Conservation (phyloP, 1,140 invertebrate species). For the Chironomus striatipennis region DNA sequence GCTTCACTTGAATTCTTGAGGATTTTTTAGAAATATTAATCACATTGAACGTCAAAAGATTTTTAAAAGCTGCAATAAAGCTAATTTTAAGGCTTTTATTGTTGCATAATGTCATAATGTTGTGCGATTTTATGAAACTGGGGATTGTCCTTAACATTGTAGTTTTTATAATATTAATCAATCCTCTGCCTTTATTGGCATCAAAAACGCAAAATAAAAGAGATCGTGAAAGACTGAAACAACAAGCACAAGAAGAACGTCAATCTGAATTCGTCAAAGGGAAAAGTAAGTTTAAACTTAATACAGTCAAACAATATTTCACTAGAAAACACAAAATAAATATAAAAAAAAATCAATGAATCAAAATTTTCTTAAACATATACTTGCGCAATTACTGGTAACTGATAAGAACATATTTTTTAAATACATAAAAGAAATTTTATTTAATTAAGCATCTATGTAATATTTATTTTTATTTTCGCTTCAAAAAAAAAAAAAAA, state of each 20-base stretch:
- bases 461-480: background rate
- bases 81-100: background rate
- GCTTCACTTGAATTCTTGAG: too few species aligned
- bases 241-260: slow-evolving; percentile 8
- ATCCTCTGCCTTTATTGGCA: slow-evolving; percentile 19
- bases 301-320: background rate
- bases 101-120: slow-evolving; percentile 19
- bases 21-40: background rate
- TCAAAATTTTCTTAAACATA: background rate
- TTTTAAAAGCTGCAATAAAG: background rate
- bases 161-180: slow-evolving; percentile 7
- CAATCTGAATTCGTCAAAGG: slow-evolving; percentile 37
- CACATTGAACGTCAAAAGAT: background rate
- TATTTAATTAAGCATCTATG: slow-evolving; percentile 9
- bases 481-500: background rate
- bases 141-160: slow-evolving; percentile 21
- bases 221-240: background rate
- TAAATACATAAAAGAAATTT: background rate
- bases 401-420: slow-evolving; percentile 19
- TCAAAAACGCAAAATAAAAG: slow-evolving; percentile 4
- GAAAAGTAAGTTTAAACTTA: slow-evolving; percentile 35
- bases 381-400: background rate
- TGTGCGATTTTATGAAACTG: background rate
- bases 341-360: slow-evolving; percentile 11
- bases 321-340: background rate